Base-by-base conservation (phyloP, 2,888 invertebrate genomes). In the Pseudoips prasinana region DNA sequence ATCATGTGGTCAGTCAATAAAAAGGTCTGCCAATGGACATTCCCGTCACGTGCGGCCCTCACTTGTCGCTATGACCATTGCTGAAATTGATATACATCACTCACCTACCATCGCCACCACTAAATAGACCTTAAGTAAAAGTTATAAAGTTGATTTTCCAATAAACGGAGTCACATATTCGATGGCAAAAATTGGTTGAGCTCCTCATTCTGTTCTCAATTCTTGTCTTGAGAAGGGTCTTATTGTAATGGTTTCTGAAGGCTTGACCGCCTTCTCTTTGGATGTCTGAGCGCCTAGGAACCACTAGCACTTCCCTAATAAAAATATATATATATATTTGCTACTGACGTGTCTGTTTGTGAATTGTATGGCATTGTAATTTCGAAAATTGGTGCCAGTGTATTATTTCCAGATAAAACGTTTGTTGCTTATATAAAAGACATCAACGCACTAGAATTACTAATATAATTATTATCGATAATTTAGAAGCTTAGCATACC, bases 41-140 rank as follows among this genome's bases (percentile, higher is more conserved):
- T 85, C 85, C 25, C 57, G 63, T 77, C 87, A 86, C 86, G 87
- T 79, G 59, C 76, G 65, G 65, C 60, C 65, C 70, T 64, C 67
- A 61, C 70, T 72, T 79, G 82, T 85, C 84, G 75, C 74, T 78
- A 66, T 63, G 61, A 60, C 80, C 75, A 81, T 78, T 82, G 71
- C 78, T 76, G 80, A 87, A 86, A 86, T 87, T 86, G 85, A 86
- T 85, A 87, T 76, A 80, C 76, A 73, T 74, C 71, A 66, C 68
- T 51, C 50, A 58, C 65, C 63, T 63, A 39, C 48, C 54, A 58
- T 43, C n/a, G 37, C 26, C 26, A 39, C 35, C 33, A 46, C 33
- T 33, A 27, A 33, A 29, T 38, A 34, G 38, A 40, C 36, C 50
- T 56, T 73, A 68, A 50, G 25, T 8, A 30, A 40, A 33, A 43